phyloP scores from a whole-genome alignment of 2,797 vertebrate genomes.

The Mormyrops attenuatus region DNA sequence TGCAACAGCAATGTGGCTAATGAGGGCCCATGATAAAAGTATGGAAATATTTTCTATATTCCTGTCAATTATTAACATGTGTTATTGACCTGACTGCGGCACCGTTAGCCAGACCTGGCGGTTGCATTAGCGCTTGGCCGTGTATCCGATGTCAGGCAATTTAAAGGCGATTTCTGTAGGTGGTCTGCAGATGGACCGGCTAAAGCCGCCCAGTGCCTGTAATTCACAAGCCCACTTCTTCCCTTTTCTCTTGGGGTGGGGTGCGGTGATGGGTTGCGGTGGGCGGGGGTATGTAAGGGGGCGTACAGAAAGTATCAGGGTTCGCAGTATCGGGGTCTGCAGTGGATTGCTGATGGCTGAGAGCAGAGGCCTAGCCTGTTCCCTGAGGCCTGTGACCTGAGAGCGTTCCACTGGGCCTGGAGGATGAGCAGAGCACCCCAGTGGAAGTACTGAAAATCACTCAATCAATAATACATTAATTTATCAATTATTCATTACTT shows the following conservation, averaged over 20 bases:
- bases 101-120: conserved; percentile 20
- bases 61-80: conserved; percentile 33
- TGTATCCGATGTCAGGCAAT: conserved; percentile 27
- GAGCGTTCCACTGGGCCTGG: not conserved
- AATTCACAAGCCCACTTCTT: conserved; percentile 31
- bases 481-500: not conserved
- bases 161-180: conserved; percentile 25
- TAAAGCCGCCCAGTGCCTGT: conserved; percentile 32
- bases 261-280: not conserved
- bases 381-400: not conserved
- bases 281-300: not conserved
- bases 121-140: conserved; percentile 17
- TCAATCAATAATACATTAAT: too few species aligned
- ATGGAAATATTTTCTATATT: conserved; percentile 45
- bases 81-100: conserved; percentile 10
- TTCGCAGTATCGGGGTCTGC: not conserved
- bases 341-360: not conserved
- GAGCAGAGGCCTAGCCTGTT: conserved; percentile 38
- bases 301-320: not conserved
- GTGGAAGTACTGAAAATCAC: not conserved
- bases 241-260: conserved; percentile 13
- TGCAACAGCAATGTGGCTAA: conserved; percentile 45
- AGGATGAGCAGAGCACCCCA: not conserved
- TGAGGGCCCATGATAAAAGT: conserved; percentile 43
- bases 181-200: conserved; percentile 36